Conservation (phyloP, 2,888 invertebrate genomes). For the Cantharis rustica region DNA sequence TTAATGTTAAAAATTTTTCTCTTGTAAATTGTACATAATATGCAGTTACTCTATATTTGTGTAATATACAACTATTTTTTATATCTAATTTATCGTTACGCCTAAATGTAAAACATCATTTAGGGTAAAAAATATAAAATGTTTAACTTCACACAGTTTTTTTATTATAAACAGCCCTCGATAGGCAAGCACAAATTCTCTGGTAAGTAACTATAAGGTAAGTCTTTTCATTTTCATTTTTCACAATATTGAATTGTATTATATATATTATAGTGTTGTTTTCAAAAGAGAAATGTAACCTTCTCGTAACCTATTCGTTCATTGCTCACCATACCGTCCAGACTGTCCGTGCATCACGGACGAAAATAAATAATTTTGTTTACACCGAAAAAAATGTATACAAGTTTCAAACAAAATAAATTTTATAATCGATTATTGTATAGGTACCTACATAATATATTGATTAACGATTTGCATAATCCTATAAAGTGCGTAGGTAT, state of each 20-base stretch:
- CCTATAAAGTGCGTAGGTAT: neutral
- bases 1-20: neutral
- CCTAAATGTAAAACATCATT: neutral
- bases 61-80: neutral
- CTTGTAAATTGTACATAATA: conserved; percentile 4
- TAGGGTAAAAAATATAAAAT: neutral
- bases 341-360: no score
- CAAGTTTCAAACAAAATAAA: neutral
- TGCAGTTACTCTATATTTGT: neutral
- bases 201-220: neutral
- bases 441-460: neutral
- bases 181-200: neutral
- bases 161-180: neutral
- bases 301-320: neutral
- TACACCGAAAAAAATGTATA: no score
- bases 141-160: neutral
- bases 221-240: neutral
- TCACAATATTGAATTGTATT: neutral
- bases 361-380: neutral
- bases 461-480: neutral
- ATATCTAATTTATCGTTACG: neutral
- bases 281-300: no score
- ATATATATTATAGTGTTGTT: neutral
- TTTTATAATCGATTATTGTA: neutral
- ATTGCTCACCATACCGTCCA: neutral